These are phyloP conservation scores for Bimastos eiseni DNA, from an alignment of 2,888 invertebrate genomes.

Conservation along the genomic window DNA sequence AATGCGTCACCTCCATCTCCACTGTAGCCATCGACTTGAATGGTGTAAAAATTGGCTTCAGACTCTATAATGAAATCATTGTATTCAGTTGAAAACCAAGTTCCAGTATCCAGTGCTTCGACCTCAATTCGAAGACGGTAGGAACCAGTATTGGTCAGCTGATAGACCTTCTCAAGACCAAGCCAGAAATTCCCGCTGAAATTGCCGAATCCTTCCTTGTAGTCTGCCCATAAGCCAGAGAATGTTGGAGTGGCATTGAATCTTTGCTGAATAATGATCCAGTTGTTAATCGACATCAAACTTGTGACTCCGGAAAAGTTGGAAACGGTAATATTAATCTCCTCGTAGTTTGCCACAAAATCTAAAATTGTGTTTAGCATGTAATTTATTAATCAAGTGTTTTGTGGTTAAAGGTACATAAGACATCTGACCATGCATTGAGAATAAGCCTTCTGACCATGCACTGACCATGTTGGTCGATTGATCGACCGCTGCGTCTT, in stretches of 20 bases:
- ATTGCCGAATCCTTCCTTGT: not conserved
- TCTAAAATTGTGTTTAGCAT: not conserved
- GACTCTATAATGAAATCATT: not conserved
- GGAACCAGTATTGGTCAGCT: not conserved
- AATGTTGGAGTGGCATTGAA: not conserved
- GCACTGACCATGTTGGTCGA: no score
- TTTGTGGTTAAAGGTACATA: no score
- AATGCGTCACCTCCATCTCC: conserved; percentile 16
- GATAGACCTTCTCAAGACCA: not conserved
- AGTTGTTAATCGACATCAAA: conserved; percentile 8
- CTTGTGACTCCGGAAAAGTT: not conserved
- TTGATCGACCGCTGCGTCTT: no score
- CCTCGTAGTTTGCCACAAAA: not conserved
- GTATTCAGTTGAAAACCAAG: conserved; percentile 18
- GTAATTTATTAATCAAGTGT: no score
- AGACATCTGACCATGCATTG: no score
- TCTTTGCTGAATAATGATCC: conserved; percentile 13
- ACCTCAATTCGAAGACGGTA: conserved; percentile 16
- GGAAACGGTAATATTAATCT: not conserved
- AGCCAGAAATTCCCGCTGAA: not conserved
- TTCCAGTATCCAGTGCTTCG: not conserved
- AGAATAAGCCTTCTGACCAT: no score
- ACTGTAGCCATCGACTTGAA: not conserved
- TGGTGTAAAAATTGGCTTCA: not conserved
- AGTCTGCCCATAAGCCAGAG: not conserved